Evolutionary conservation across 2,888 invertebrate genomes (phyloP).

Genomic region (Drosophila parthenogenetica): DNA sequence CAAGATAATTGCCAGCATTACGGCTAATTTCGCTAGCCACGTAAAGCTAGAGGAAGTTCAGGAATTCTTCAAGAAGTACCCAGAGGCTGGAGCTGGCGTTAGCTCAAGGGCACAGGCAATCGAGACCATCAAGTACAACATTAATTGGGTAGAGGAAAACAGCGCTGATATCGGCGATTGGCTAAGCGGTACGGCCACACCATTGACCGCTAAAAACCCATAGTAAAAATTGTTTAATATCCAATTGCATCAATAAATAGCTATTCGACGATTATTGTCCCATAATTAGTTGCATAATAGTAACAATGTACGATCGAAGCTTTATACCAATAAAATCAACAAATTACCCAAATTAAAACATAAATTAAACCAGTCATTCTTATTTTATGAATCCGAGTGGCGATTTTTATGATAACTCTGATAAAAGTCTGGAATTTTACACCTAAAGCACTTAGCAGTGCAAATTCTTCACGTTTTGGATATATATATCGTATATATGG

Average conservation of each 20-base stretch:
- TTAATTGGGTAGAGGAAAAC: constrained; percentile 90
- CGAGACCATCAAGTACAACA: constrained; percentile 91
- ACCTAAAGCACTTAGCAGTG: constrained; percentile 10
- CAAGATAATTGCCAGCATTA: constrained; percentile 89
- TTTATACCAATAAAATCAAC: constrained; percentile 52
- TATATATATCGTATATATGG: constrained; percentile 26
- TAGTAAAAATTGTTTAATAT: constrained; percentile 48
- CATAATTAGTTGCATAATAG: constrained; percentile 35
- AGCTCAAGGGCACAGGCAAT: constrained; percentile 90
- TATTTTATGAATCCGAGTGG: constrained; percentile 43
- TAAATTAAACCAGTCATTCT: constrained; percentile 54
- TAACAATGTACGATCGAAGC: constrained; percentile 11
- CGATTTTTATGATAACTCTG: constrained; percentile 56
- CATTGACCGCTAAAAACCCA: constrained; percentile 44
- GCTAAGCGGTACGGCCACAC: constrained; percentile 84
- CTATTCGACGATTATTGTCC: constrained; percentile 9
- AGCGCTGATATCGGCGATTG: constrained; percentile 87
- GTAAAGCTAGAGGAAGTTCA: constrained; percentile 90
- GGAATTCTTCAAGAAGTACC: constrained; percentile 90
- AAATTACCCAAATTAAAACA: constrained; percentile 39
- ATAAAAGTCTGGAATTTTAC: constrained; percentile 15
- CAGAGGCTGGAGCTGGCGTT: constrained; percentile 94
- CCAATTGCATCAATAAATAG: constrained; percentile 28
- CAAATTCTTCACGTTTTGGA: constrained; percentile 13
- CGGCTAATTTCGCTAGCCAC: constrained; percentile 88